phyloP scores from a whole-genome alignment of 2,113 vertebrate species.

The Talpa occidentalis region DNA sequence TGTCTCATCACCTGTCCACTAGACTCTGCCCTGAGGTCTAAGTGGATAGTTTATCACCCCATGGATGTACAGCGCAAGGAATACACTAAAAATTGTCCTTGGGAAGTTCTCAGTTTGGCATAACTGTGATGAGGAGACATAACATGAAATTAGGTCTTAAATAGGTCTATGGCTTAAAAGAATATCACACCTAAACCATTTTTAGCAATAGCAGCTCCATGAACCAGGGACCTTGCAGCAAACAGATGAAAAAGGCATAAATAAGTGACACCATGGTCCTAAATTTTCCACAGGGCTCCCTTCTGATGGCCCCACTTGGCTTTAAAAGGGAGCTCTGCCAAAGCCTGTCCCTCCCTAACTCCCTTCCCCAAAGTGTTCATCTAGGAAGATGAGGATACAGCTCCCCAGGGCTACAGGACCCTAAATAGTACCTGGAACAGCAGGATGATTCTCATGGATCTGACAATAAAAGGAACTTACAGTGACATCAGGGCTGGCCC shows the following conservation, averaged over 20 bases:
- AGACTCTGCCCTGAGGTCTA: neutral
- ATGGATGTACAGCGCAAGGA: neutral
- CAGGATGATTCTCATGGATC: neutral
- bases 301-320: neutral
- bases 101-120: conserved; percentile 42
- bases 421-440: neutral
- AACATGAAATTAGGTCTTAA: conserved; percentile 62
- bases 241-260: conserved; percentile 43
- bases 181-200: conserved; percentile 78
- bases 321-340: conserved; percentile 7
- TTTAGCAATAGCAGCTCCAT: conserved; percentile 67
- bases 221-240: conserved; percentile 51
- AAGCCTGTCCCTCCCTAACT: conserved; percentile 8
- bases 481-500: neutral
- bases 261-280: neutral
- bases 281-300: neutral
- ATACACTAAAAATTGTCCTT: conserved; percentile 34
- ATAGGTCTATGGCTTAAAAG: conserved; percentile 52
- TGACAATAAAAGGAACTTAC: conserved; percentile 31
- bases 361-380: neutral
- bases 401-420: neutral
- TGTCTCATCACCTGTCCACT: neutral
- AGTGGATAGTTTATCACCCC: neutral
- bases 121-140: conserved; percentile 47
- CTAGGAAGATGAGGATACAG: neutral